phyloP scores from a whole-genome alignment of 53 echinoderm and acorn worm genomes.

The Hippasteria phrygiana region DNA sequence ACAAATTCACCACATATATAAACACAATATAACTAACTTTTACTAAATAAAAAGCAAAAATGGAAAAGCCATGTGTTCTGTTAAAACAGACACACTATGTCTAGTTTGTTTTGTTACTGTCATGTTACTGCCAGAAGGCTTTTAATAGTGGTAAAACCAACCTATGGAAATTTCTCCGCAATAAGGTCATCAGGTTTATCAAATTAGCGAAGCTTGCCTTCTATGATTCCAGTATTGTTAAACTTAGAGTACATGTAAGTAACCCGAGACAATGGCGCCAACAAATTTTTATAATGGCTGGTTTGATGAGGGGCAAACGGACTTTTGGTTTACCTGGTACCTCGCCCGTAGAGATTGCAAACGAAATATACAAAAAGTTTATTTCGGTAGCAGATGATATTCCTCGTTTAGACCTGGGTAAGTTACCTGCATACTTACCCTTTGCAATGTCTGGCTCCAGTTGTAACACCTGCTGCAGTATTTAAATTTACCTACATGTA shows the following conservation, averaged over 20 bases:
- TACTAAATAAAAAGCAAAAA: too few relatives aligned
- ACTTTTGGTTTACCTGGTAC: neutral
- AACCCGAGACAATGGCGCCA: slow-evolving; percentile 7
- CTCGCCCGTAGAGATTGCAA: slow-evolving; percentile 8
- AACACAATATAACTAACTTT: too few relatives aligned
- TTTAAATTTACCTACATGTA: too few relatives aligned
- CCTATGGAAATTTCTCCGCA: slow-evolving; percentile 8
- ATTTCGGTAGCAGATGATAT: slow-evolving; percentile 15
- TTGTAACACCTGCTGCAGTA: too few relatives aligned
- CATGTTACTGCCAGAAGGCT: slow-evolving; percentile 8
- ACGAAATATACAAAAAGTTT: neutral
- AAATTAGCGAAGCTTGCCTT: neutral
- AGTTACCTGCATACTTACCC: neutral
- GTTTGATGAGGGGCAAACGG: neutral
- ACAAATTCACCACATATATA: too few relatives aligned
- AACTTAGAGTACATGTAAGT: neutral
- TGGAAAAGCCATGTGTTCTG: too few relatives aligned
- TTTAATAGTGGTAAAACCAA: neutral
- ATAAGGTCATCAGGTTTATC: slow-evolving; percentile 13
- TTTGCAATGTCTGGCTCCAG: too few relatives aligned
- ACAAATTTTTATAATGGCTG: slow-evolving; percentile 1
- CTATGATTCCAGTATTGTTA: neutral
- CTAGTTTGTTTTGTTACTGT: too few relatives aligned
- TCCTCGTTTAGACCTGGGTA: slow-evolving; percentile 21
- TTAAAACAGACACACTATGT: too few relatives aligned